Evolutionary conservation across 2,113 vertebrate genomes (phyloP), one percentile per base, ranked within the genome.

Genomic region (Pelodiscus sinensis): DNA sequence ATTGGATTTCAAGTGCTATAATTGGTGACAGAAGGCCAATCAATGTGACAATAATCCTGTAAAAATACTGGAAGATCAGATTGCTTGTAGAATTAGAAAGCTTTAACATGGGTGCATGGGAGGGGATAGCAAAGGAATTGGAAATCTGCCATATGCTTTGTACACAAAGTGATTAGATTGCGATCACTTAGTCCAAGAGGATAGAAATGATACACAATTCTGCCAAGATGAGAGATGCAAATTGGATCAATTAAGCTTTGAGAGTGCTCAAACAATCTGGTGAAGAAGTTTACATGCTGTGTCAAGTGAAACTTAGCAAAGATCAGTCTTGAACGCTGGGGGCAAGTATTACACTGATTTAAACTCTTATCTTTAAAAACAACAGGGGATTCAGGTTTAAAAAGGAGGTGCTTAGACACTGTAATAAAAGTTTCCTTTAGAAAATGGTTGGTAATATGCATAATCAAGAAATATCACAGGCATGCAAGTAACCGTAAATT

Each of bases 231-330:
- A 96, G 93, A 95, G 90, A 95, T 96, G 93, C 90, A 97, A 95
- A 96, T 97, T 96, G 95, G 94, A 97, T 96, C 96, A 97, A 95
- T 97, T 97, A 97, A 93, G 93, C 84, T 92, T 94, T 90, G 87
- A 94, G 92, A 95, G 86, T 0, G 54, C 81, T 97, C 91, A 95
- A 93, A 87, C 94, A 97, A 96, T 97, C 97, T 97, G 96, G 86
- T 96, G 62, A 85, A 94, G 88, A 95, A 85, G 78, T 97, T 97
- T 94, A 88, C 94, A 96, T 77, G 92, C 92, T 96, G 91, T 86
- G 90, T 95, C 88, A 93, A 96, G 90, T 94, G 92, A 97, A 97
- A 96, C 88, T 95, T 93, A 91, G 79, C 51, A 78, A 93, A 95
- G 90, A 97, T 95, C 91, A 93, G 89, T 77, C 93, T 90, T 92